Base-by-base conservation (phyloP, 2,888 invertebrate genomes). In the Cepaea hortensis region DNA sequence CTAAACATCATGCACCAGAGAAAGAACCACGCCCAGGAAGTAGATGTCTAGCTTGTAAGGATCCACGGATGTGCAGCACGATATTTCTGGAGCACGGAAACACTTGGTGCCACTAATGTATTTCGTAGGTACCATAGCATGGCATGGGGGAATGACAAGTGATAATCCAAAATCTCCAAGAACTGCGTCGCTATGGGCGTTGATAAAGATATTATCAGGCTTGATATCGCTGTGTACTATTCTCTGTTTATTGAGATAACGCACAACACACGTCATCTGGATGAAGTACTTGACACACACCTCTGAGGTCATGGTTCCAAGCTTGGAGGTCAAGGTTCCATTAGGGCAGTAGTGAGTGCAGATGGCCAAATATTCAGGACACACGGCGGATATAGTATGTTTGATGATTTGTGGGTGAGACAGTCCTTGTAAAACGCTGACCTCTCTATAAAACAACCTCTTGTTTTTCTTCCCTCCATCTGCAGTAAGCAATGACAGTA, bases 231-330 rank as follows among this genome's bases (percentile, higher is more conserved):
- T 35, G 35, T 35, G 35, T 35, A 35, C 35, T 35, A 35, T 35
- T 35, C 35, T 35, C 35, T 35, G 35, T 35, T 46, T 15, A 35
- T 81, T 62, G 20, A 81, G 46, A 23, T 81, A 81, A 15, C 81
- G 62, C 7, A 65, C 65, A 35, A 65, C 81, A 81, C 81, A 81
- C 13, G 81, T 65, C 62, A 81, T 23, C 46, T 81, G 81, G 65
- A 65, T 46, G 5, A 81, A 65, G 46, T 81, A 81, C n/a, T 15
- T 15, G 15, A 6, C 35, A 18, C 35, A 23, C 65, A 15, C 15
- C 11, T 18, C 6, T 23, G 65, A 18, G 13, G 62, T 46, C 11
- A 81, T 9, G 46, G 35, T 13, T 20, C 4, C 23, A 6, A 81
- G 68, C 3, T 65, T 35, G 18, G 65, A 62, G 46, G 23, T 7